phyloP scores from a whole-genome alignment of 2,888 invertebrate species.

The Perizoma flavofasciatum region DNA sequence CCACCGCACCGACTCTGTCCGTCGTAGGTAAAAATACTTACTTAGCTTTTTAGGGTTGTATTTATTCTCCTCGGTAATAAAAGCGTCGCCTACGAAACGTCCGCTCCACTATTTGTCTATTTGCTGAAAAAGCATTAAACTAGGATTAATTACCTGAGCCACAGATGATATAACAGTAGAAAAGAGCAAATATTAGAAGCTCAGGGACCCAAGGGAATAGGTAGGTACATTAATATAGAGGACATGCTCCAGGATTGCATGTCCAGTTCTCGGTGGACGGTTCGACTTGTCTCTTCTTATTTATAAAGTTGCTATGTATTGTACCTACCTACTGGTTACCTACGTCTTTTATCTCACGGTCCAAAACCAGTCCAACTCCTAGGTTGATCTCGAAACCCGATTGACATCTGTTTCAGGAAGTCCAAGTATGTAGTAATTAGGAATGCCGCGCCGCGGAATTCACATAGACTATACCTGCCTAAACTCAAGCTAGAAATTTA shows the following conservation, averaged over 20 bases:
- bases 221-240: constrained; percentile 13
- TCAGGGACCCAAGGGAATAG: constrained; percentile 3
- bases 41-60: no score
- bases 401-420: no score
- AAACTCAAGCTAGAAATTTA: no score
- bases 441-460: no score
- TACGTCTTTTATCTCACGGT: no score
- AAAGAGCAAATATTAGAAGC: constrained; percentile 14
- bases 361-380: no score
- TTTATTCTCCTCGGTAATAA: background rate
- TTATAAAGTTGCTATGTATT: background rate
- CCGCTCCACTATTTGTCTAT: constrained; percentile 8
- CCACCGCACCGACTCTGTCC: no score
- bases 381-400: background rate
- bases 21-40: no score
- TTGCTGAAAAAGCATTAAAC: constrained; percentile 24
- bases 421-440: no score
- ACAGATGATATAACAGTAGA: constrained; percentile 1
- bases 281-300: constrained; percentile 2
- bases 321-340: no score
- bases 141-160: constrained; percentile 24
- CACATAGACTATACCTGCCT: no score
- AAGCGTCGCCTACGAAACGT: constrained; percentile 1
- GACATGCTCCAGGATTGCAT: constrained; percentile 9
- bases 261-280: background rate